Base-by-base conservation (phyloP, 30 jellyfish, hydroid and myxozoan genomes). In the Sanderia malayensis region DNA sequence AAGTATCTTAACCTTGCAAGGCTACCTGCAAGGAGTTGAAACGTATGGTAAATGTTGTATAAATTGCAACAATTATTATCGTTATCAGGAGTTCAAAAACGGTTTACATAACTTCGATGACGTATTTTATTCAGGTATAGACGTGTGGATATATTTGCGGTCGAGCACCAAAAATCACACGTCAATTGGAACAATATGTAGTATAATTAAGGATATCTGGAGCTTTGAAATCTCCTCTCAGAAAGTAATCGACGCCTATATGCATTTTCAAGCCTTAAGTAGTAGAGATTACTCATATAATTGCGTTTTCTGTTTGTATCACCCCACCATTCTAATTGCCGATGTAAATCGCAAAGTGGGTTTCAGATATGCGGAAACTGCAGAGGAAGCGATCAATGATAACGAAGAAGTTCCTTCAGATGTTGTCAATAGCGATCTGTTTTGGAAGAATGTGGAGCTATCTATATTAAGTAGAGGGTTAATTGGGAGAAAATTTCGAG, bases 81-180 rank as follows among this genome's bases (percentile, higher is more conserved):
- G 85, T 20, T 79, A 46, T 30, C 85, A 79, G 22, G 92, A 66
- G 41, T 58, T 29, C 21, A 29, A 66, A 8, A 28, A 65, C 28
- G 84, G 85, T 19, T 24, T 79, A 3, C 84, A 79, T 47, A 79
- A 79, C 46, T 79, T 0, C 57, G 61, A 79, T 71, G 69, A 79
- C 45, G 30, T 49, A 23, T 57, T 79, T 7, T 37, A 65, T 11
- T 18, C 67, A 20, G 76, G 92, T 17, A 2, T 79, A 25, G 92
- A 67, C 57, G 33, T 67, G 28, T 66, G 92, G 44, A 11, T 79
- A 13, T 58, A 21, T 18, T 17, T 67, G 20, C 30, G 74, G 57
- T 62, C 44, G 28, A 29, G 70, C 49, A 23, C 58, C 15, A 58
- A 55, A 53, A 30, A 61, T 33, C 70, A 76, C 41, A 31, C 30